These are phyloP conservation scores for Nymphalis urticae DNA, from an alignment of 2,888 invertebrate species.

Conservation along the genomic window DNA sequence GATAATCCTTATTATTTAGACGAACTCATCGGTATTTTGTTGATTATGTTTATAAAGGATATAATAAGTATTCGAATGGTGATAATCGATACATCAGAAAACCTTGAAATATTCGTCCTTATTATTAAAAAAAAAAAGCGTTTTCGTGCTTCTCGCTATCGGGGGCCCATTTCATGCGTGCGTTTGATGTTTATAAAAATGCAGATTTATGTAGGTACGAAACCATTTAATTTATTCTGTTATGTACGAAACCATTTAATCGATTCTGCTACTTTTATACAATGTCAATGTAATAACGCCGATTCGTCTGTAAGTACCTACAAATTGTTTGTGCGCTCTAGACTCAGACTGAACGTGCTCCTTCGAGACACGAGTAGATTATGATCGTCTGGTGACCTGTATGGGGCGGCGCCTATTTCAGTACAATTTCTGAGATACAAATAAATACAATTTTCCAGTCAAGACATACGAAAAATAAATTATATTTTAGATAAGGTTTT, in stretches of 20 bases:
- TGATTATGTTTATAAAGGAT: too few species aligned
- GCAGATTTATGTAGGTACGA: too few species aligned
- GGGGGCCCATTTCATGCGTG: too few species aligned
- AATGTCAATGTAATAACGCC: constrained; percentile 15
- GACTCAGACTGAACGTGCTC: constrained; percentile 18
- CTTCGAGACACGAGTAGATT: constrained; percentile 12
- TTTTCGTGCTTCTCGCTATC: too few species aligned
- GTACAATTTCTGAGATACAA: background rate
- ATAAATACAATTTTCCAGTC: background rate
- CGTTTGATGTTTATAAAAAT: too few species aligned
- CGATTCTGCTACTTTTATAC: background rate
- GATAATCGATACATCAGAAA: too few species aligned
- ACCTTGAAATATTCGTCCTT: too few species aligned
- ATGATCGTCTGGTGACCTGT: background rate
- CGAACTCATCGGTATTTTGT: background rate
- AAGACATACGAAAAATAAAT: too few species aligned
- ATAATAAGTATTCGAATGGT: too few species aligned
- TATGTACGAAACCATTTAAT: background rate
- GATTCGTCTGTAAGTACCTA: constrained; percentile 6
- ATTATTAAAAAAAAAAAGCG: too few species aligned
- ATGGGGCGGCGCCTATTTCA: background rate
- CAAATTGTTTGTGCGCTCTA: constrained; percentile 3
- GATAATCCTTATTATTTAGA: constrained; percentile 25
- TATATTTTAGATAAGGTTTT: too few species aligned
- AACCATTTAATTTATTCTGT: background rate